Base-by-base conservation (phyloP, 2,888 invertebrate genomes). In the Sthenelais limicola region DNA sequence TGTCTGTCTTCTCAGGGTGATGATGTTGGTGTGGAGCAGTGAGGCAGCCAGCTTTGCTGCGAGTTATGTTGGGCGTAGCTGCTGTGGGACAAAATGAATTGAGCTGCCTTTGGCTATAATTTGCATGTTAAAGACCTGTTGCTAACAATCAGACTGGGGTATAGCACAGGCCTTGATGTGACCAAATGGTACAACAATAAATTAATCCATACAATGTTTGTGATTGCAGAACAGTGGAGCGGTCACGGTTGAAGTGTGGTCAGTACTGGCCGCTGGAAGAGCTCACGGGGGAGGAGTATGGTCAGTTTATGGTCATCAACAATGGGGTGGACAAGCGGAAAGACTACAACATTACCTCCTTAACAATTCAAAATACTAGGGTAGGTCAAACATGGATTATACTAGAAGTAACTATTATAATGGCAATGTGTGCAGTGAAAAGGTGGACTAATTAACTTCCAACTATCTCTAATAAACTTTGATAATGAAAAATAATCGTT, bases 211-310 rank as follows among this genome's bases (percentile, higher is more conserved):
- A n/a, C n/a, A n/a, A n/a, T n/a, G n/a, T n/a, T n/a, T n/a, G n/a
- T n/a, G n/a, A n/a, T n/a, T n/a, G n/a, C 74, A 87, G 92, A 85
- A 94, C 94, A 38, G 92, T 95, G 88, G 98, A 98, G 90, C 91
- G 96, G 82, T 94, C 96, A 15, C 91, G 96, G 80, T 92, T 93
- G 78, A 98, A 98, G 90, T 98, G 98, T 90, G 96, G 95, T 70
- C 97, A 97, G 90, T 98, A 98, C 90, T 98, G 97, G 97, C 96
- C 96, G 76, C 90, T 91, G 66, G 92, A 92, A 80, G 91, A 92
- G 74, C 92, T 92, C 78, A 91, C 79, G 0, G 81, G 82, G 66
- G 83, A 83, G 26, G 81, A 84, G 70, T 85, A 82, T 79, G 86
- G 85, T 7, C 82, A 84, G 62, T 87, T 88, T 76, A 79, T 83